Evolutionary conservation across 2,113 vertebrate genomes (phyloP).

Genomic region (Leptobrachium ailaonicum): DNA sequence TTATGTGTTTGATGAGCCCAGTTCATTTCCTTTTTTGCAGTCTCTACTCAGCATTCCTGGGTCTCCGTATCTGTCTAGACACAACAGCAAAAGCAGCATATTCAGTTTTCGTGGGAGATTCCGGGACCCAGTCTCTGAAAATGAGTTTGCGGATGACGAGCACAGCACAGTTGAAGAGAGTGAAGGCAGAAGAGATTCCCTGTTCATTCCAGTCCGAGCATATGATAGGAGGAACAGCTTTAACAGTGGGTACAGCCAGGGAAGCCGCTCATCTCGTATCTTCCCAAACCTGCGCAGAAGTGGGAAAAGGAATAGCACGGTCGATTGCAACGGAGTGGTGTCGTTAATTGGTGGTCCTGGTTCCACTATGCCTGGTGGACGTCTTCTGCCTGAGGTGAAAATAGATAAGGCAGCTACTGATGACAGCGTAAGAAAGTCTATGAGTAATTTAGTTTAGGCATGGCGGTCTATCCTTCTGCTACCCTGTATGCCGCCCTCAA

Average conservation of each 20-base stretch:
- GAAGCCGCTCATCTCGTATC: constrained; percentile 85
- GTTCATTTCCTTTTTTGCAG: constrained; percentile 58
- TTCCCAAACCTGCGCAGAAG: constrained; percentile 86
- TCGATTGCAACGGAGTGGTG: constrained; percentile 98
- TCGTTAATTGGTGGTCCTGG: constrained; percentile 88
- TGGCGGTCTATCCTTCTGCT: constrained; percentile 64
- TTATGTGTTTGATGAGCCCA: not conserved
- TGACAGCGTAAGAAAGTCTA: constrained; percentile 81
- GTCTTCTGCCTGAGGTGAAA: constrained; percentile 98
- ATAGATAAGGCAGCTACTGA: constrained; percentile 89
- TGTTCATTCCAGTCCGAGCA: constrained; percentile 90
- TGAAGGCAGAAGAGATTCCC: constrained; percentile 89
- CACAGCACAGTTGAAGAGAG: constrained; percentile 97
- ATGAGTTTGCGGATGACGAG: constrained; percentile 95
- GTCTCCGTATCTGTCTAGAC: constrained; percentile 93
- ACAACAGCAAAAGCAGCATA: constrained; percentile 98
- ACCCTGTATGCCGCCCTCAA: constrained; percentile 48
- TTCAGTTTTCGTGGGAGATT: constrained; percentile 92
- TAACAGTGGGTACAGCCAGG: constrained; percentile 95
- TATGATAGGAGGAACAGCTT: constrained; percentile 85
- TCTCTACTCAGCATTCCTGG: constrained; percentile 95
- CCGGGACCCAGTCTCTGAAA: constrained; percentile 90
- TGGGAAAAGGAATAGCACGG: constrained; percentile 95
- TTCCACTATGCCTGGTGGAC: constrained; percentile 79
- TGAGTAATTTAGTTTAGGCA: constrained; percentile 78